A percentile compares a stretch with the other conserved stretches of the same genome.
These are phyloP conservation scores for Stramonita haemastoma DNA, from an alignment of 2,888 invertebrate genomes.

Conservation along the genomic window DNA sequence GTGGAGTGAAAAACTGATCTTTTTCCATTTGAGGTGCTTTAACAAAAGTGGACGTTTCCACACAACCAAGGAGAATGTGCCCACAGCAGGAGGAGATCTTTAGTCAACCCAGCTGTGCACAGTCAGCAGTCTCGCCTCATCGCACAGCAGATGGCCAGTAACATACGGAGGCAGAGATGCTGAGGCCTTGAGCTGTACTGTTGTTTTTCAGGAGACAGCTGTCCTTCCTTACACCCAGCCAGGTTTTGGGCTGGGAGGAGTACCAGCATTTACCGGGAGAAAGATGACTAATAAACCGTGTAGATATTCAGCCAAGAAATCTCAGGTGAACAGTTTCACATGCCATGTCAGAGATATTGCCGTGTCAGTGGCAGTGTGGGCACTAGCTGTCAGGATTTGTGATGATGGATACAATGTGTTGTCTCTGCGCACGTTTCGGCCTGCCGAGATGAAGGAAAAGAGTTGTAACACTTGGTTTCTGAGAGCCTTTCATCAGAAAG, in stretches of 20 bases:
- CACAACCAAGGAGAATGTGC: neutral
- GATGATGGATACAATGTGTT: too few relatives aligned
- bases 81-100: neutral
- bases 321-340: neutral
- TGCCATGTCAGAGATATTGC: neutral
- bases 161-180: too few relatives aligned
- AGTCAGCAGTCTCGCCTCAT: neutral
- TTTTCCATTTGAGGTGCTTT: neutral
- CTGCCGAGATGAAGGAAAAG: too few relatives aligned
- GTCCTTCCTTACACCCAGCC: neutral
- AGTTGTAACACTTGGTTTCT: neutral
- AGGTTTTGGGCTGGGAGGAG: neutral
- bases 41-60: neutral
- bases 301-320: neutral
- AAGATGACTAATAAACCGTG: neutral
- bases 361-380: too few relatives aligned
- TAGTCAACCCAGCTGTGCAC: neutral
- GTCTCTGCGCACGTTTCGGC: too few relatives aligned
- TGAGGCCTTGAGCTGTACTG: too few relatives aligned
- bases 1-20: constrained; percentile 84
- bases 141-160: neutral
- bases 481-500: neutral
- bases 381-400: too few relatives aligned
- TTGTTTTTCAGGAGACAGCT: too few relatives aligned
- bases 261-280: neutral